Evolutionary conservation across 2,113 vertebrate species (phyloP), one percentile per base, ranked within the genome.

Genomic region (Trematomus loennbergii): DNA sequence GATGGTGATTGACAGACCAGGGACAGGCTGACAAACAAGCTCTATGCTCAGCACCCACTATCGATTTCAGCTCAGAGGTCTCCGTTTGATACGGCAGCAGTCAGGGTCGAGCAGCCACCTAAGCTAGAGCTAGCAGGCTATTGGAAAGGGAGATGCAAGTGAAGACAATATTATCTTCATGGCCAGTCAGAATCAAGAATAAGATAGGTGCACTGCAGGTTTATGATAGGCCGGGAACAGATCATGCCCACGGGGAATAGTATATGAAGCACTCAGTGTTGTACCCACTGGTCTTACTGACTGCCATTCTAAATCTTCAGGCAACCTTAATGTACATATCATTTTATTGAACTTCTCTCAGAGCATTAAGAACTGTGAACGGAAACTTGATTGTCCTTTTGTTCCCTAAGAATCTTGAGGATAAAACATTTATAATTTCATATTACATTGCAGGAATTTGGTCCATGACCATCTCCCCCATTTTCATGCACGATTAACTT

Each of bases 31-130:
- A 93, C 89, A 90, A 92, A 92, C 90, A 90, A 81, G 79, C 86
- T 89, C 83, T 68, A 74, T 88, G 75, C 77, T 85, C 78, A 78
- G 84, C 75, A 81, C 70, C 12, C 9, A 66, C 75, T 91, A 94
- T 93, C 85, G 93, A 93, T 93, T 92, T 92, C 77, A 87, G 89
- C 90, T 91, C 89, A 83, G 79, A 89, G 89, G 87, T 89, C 82
- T 90, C 78, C 68, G 82, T 81, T 82, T 85, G 85, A 90, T 86
- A 86, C 78, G 81, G 87, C 88, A 82, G 88, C 73, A 86, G 85
- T 87, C 91, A 90, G 88, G 92, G 89, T 92, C 85, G 13, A 55
- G 57, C 79, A 79, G 82, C 46, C 72, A 67, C 78, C 83, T 65
- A 64, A 75, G 82, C 85, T 46, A 64, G 43, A 72, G 86, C 81